Conservation (phyloP, 2,888 invertebrate genomes). For the Lasioglossum morio region DNA sequence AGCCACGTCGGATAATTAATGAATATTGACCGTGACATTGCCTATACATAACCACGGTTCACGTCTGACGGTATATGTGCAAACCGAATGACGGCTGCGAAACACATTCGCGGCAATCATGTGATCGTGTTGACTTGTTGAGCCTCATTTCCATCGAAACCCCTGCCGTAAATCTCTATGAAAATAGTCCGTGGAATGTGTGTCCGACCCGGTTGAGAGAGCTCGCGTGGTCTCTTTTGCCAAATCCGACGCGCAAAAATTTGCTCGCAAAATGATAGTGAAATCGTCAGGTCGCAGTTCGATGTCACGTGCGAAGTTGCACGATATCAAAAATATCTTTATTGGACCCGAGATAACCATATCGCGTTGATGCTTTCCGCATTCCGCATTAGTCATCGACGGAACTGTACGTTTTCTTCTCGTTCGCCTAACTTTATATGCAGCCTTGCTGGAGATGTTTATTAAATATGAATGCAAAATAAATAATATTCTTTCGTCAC, state of each 20-base stretch:
- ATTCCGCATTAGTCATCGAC: background rate
- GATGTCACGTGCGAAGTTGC: background rate
- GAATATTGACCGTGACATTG: slow-evolving; percentile 50
- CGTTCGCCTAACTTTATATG: background rate
- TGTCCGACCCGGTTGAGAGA: background rate
- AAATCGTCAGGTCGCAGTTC: background rate
- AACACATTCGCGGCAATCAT: background rate
- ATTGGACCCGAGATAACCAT: background rate
- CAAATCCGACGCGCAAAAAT: background rate
- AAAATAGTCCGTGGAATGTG: background rate
- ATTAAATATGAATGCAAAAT: background rate
- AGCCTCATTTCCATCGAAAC: background rate
- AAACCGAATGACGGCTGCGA: background rate
- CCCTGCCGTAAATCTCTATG: background rate
- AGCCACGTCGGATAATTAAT: slow-evolving; percentile 35
- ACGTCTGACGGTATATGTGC: background rate
- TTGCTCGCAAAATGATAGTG: background rate
- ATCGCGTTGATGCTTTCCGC: background rate
- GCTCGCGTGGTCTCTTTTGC: background rate
- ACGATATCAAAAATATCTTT: background rate
- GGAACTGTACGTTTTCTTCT: background rate
- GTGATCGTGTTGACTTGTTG: background rate
- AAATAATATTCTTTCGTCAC: background rate
- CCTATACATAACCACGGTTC: background rate
- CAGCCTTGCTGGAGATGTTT: background rate